Conservation (phyloP, 2,888 invertebrate genomes). For the Drosophila hawaiiensis region DNA sequence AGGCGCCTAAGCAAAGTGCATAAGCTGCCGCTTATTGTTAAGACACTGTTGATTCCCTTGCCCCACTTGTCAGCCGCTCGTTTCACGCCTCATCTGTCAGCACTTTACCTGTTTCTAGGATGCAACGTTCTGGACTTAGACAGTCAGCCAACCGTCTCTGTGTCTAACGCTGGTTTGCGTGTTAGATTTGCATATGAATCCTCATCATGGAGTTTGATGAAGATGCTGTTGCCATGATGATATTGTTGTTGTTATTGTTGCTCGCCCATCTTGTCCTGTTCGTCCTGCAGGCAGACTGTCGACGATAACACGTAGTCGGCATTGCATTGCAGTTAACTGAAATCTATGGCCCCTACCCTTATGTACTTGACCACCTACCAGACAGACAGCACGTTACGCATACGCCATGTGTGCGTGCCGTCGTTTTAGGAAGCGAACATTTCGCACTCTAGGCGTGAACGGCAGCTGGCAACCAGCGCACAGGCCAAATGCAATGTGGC, state of each 20-base stretch:
- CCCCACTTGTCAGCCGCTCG: slow-evolving; percentile 25
- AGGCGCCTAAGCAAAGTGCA: slow-evolving; percentile 13
- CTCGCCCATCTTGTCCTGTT: slow-evolving; percentile 15
- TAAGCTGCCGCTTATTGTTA: slow-evolving; percentile 47
- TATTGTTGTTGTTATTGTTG: slow-evolving; percentile 18
- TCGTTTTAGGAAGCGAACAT: slow-evolving; percentile 32
- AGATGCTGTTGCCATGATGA: slow-evolving; percentile 39
- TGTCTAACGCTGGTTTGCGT: slow-evolving; percentile 68
- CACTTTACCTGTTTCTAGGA: slow-evolving; percentile 25
- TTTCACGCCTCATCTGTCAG: slow-evolving; percentile 37
- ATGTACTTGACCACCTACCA: slow-evolving; percentile 41
- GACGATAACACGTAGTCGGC: slow-evolving; percentile 57
- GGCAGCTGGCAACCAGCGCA: slow-evolving; percentile 24
- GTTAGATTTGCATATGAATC: slow-evolving; percentile 69
- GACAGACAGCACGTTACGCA: slow-evolving; percentile 41
- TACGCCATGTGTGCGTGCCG: slow-evolving; percentile 55
- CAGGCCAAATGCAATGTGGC: slow-evolving; percentile 24
- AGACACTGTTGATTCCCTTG: slow-evolving; percentile 47
- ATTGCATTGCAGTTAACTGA: slow-evolving; percentile 63
- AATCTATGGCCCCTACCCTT: slow-evolving; percentile 59
- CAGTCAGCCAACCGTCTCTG: slow-evolving; percentile 8
- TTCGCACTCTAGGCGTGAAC: slow-evolving; percentile 43
- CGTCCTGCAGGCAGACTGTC: slow-evolving; percentile 34
- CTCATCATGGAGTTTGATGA: slow-evolving; percentile 66
- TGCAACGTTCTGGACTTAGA: slow-evolving; percentile 4